These are phyloP conservation scores for Conops quadrifasciatus DNA, from an alignment of 2,888 invertebrate species.

Conservation along the genomic window DNA sequence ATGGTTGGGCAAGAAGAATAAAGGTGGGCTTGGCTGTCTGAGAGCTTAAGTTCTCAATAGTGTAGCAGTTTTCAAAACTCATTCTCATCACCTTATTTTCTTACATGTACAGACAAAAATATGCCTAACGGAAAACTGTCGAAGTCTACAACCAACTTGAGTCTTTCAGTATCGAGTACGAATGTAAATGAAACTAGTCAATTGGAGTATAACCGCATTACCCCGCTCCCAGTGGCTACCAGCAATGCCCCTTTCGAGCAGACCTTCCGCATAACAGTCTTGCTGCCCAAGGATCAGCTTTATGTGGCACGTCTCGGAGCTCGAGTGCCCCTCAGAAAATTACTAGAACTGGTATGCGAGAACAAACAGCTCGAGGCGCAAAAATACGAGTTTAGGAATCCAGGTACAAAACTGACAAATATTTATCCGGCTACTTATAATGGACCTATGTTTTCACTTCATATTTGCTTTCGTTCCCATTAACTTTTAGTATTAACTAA, in stretches of 20 bases:
- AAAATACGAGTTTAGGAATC: slow-evolving; percentile 81
- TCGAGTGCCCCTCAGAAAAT: slow-evolving; percentile 73
- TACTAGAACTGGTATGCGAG: slow-evolving; percentile 76
- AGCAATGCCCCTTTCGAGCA: slow-evolving; percentile 66
- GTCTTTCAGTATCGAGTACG: slow-evolving; percentile 54
- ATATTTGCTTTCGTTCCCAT: neutral
- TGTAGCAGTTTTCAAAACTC: neutral
- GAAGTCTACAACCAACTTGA: slow-evolving; percentile 60
- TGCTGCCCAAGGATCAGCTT: slow-evolving; percentile 81
- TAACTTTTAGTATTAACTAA: neutral
- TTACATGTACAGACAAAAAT: slow-evolving; percentile 49
- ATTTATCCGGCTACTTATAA: neutral
- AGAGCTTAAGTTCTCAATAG: neutral
- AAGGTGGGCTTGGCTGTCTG: slow-evolving; percentile 53
- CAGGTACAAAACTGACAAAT: slow-evolving; percentile 67
- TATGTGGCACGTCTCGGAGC: slow-evolving; percentile 80
- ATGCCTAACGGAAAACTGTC: slow-evolving; percentile 59
- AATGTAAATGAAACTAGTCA: slow-evolving; percentile 64
- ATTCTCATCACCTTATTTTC: neutral
- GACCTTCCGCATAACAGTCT: slow-evolving; percentile 69
- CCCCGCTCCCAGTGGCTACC: slow-evolving; percentile 61
- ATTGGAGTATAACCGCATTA: slow-evolving; percentile 64
- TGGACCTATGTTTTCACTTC: neutral
- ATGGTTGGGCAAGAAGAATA: slow-evolving; percentile 64
- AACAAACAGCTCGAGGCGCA: slow-evolving; percentile 78